Evolutionary conservation across 2,888 invertebrate genomes (phyloP).

Genomic region (Tipula unca): DNA sequence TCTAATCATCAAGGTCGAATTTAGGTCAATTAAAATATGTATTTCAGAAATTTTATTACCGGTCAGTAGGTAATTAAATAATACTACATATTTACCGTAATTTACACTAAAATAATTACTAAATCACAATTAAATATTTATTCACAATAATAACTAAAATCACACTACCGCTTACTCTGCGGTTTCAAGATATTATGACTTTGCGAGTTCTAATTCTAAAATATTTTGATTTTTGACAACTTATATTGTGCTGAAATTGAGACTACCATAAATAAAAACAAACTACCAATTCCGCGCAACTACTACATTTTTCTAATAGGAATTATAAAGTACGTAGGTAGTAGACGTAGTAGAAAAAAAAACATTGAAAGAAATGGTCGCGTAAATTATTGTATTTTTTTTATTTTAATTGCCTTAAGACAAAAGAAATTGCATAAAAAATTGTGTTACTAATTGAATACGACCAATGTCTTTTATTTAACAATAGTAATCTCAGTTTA

Average conservation of each 20-base stretch:
- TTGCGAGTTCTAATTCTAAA: too few relatives aligned
- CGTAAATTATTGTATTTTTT: neutral
- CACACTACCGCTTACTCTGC: neutral
- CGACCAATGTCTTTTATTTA: neutral
- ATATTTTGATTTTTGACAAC: neutral
- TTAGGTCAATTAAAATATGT: neutral
- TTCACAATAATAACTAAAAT: neutral
- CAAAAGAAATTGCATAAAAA: slow-evolving; percentile 3
- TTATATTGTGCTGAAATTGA: neutral
- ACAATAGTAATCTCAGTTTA: neutral
- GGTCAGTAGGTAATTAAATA: too few relatives aligned
- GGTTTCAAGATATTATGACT: neutral
- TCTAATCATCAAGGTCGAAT: neutral
- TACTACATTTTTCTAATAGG: neutral
- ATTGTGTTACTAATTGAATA: neutral
- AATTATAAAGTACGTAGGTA: neutral
- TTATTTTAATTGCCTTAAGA: slow-evolving; percentile 1
- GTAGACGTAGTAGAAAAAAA: neutral
- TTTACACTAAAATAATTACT: neutral
- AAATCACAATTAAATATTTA: neutral
- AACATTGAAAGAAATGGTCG: neutral
- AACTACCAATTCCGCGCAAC: neutral
- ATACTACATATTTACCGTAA: neutral
- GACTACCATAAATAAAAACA: neutral
- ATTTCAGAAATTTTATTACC: neutral